These are phyloP conservation scores for Drosophila fulvimacula DNA, from an alignment of 2,888 invertebrate genomes.

Conservation along the genomic window DNA sequence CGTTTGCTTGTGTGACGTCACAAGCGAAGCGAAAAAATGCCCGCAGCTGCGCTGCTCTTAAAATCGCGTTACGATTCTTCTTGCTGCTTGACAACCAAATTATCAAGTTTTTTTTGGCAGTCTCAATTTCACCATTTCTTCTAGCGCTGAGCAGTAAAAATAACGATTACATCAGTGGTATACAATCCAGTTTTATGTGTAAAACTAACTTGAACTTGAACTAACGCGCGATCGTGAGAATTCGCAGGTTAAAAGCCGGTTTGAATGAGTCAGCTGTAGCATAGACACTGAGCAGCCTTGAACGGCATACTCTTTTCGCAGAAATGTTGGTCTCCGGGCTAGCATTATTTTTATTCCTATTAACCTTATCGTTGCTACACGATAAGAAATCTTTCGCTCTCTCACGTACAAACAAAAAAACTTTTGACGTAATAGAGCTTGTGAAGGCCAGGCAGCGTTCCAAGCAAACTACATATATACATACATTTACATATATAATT, in stretches of 20 bases:
- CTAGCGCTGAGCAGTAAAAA: constrained; percentile 16
- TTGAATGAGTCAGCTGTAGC: constrained; percentile 38
- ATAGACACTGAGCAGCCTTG: constrained; percentile 30
- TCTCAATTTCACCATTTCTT: constrained; percentile 34
- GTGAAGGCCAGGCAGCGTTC: constrained; percentile 36
- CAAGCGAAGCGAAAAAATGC: constrained; percentile 4
- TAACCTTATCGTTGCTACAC: constrained; percentile 30
- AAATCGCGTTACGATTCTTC: constrained; percentile 12
- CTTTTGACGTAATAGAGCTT: constrained; percentile 49
- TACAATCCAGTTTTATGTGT: constrained; percentile 46
- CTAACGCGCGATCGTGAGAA: constrained; percentile 8
- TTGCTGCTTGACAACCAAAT: constrained; percentile 38
- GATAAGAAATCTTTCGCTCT: constrained; percentile 36
- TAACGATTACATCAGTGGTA: constrained; percentile 46
- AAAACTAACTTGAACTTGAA: constrained; percentile 54
- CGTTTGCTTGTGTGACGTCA: constrained; percentile 51
- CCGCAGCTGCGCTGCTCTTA: constrained; percentile 18
- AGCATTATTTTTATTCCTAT: constrained; percentile 1
- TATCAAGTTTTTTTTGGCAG: constrained; percentile 13
- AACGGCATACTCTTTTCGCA: constrained; percentile 8
- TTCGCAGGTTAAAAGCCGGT: constrained; percentile 43
- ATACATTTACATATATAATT: no score
- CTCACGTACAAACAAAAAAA: constrained; percentile 7
- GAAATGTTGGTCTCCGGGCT: constrained; percentile 19
- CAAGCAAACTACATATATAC: constrained; percentile 22